Conservation (phyloP, 2,888 invertebrate species). For the Perizoma affinitatum region DNA sequence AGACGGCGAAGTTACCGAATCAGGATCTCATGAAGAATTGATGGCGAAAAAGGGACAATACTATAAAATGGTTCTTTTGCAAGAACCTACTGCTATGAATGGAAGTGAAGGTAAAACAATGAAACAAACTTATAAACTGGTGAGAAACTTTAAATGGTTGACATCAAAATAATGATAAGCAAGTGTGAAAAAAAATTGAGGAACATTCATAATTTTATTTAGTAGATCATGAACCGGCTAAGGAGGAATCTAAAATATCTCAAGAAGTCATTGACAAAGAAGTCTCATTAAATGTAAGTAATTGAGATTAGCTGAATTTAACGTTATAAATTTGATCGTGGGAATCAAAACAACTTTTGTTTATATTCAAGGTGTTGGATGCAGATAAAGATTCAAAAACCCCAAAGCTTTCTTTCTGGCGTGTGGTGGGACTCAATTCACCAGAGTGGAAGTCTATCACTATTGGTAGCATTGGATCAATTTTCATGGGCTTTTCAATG, state of each 20-base stretch:
- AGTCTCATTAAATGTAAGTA: slow-evolving; percentile 26
- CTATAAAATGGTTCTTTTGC: slow-evolving; percentile 85
- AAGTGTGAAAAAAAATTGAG: not conserved
- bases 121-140: not conserved
- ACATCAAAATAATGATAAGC: not conserved
- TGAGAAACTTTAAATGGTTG: not conserved
- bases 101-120: slow-evolving; percentile 38
- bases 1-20: slow-evolving; percentile 85
- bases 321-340: not conserved
- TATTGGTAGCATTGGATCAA: slow-evolving; percentile 82
- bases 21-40: slow-evolving; percentile 86
- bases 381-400: slow-evolving; percentile 35
- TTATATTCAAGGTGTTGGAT: slow-evolving; percentile 32
- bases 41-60: slow-evolving; percentile 85
- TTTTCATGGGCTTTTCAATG: slow-evolving; percentile 86
- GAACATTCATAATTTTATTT: slow-evolving; percentile 11
- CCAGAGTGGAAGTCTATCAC: slow-evolving; percentile 86
- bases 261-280: slow-evolving; percentile 27
- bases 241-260: slow-evolving; percentile 40
- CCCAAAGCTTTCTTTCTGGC: slow-evolving; percentile 60
- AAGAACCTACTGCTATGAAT: slow-evolving; percentile 53
- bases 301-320: not conserved
- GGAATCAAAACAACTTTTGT: not conserved
- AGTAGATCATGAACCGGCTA: slow-evolving; percentile 20
- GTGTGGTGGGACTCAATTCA: slow-evolving; percentile 82